Conservation (phyloP, 2,113 vertebrate species). For the Corynorhinus townsendii region DNA sequence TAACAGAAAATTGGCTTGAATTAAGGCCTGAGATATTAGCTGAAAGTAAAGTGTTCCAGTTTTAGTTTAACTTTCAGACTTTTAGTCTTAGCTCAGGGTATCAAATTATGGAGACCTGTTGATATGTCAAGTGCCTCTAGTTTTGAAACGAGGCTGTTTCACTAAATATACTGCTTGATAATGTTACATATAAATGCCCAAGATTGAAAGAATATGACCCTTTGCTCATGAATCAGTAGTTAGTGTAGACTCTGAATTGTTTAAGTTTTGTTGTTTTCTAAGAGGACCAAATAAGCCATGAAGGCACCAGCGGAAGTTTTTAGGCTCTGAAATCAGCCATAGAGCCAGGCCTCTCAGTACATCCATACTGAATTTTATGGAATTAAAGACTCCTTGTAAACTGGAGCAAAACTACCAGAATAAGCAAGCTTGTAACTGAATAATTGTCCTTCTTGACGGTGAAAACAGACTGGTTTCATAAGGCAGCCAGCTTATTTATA, state of each 20-base stretch:
- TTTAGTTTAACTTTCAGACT: conserved; percentile 5
- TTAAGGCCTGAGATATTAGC: neutral
- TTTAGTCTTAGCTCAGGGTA: neutral
- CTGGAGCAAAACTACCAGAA: neutral
- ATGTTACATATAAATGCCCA: neutral
- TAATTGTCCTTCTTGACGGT: neutral
- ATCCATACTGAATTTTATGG: neutral
- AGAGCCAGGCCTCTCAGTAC: neutral
- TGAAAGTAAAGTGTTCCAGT: neutral
- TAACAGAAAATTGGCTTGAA: neutral
- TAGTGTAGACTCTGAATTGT: neutral
- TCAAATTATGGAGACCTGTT: neutral
- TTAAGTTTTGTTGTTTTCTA: neutral
- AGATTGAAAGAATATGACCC: neutral
- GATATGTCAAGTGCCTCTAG: neutral
- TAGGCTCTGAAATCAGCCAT: neutral
- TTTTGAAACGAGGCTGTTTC: neutral
- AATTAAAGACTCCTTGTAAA: neutral
- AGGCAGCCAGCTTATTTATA: neutral
- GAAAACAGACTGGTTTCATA: neutral
- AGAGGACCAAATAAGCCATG: neutral
- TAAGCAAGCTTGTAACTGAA: neutral
- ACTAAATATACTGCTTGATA: neutral
- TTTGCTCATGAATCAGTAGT: neutral
- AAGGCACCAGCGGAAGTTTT: neutral